Conservation (phyloP, 2,888 invertebrate genomes). For the Oscheius sp. region DNA sequence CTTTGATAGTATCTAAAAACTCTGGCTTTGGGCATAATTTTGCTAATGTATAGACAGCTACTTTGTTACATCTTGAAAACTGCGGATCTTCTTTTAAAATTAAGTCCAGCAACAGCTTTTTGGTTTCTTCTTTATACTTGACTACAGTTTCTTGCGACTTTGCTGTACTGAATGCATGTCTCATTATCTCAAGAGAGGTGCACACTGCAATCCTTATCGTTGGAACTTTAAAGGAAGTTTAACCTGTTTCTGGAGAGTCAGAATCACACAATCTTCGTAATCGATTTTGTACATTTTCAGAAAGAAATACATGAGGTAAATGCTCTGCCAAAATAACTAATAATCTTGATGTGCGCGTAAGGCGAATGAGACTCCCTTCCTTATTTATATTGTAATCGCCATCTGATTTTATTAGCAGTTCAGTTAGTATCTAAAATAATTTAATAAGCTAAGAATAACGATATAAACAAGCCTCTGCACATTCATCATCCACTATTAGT, state of each 20-base stretch:
- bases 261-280: not conserved
- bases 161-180: not conserved
- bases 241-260: not conserved
- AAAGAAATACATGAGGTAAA: constrained; percentile 3
- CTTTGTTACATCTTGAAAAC: constrained; percentile 9
- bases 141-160: not conserved
- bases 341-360: not conserved
- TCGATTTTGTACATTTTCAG: not conserved
- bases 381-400: not conserved
- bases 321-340: not conserved
- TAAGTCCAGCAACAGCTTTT: not conserved
- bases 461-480: constrained; percentile 14
- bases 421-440: constrained; percentile 3
- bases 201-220: not conserved
- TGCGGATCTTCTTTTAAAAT: not conserved
- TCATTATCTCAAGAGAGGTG: not conserved
- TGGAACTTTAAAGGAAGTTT: not conserved
- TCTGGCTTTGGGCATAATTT: not conserved
- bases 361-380: not conserved
- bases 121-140: not conserved
- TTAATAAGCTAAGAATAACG: not conserved
- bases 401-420: not conserved
- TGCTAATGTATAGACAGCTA: not conserved
- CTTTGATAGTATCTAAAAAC: not conserved
- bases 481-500: constrained; percentile 11